Conservation (phyloP, 2,113 vertebrate genomes). For the Ameiurus melas region DNA sequence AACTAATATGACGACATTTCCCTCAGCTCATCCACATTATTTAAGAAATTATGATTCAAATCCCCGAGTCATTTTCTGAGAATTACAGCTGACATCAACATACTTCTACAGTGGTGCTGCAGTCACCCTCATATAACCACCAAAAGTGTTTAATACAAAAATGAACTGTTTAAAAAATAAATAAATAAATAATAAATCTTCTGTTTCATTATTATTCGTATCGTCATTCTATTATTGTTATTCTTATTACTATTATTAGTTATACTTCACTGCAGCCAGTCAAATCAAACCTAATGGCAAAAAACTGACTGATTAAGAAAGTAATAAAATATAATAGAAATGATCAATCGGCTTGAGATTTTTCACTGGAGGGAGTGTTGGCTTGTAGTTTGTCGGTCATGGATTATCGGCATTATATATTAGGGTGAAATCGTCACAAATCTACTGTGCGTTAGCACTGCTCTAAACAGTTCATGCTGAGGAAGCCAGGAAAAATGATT, state of each 20-base stretch:
- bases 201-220: not conserved
- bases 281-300: not conserved
- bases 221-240: not conserved
- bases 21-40: not conserved
- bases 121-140: not conserved
- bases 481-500: not conserved
- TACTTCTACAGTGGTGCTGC: not conserved
- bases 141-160: too few species aligned
- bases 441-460: not conserved
- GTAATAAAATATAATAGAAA: not conserved
- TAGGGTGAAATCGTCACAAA: not conserved
- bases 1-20: not conserved
- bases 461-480: not conserved
- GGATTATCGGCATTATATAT: not conserved
- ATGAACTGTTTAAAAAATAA: too few species aligned
- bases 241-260: not conserved
- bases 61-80: too few species aligned
- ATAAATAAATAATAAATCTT: too few species aligned
- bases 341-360: not conserved
- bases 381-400: not conserved
- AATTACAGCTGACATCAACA: not conserved
- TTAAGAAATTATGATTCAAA: not conserved
- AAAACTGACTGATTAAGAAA: not conserved
- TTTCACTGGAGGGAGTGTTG: not conserved
- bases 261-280: not conserved